phyloP scores from a whole-genome alignment of 2,113 vertebrate genomes.

The Catharus minimus region DNA sequence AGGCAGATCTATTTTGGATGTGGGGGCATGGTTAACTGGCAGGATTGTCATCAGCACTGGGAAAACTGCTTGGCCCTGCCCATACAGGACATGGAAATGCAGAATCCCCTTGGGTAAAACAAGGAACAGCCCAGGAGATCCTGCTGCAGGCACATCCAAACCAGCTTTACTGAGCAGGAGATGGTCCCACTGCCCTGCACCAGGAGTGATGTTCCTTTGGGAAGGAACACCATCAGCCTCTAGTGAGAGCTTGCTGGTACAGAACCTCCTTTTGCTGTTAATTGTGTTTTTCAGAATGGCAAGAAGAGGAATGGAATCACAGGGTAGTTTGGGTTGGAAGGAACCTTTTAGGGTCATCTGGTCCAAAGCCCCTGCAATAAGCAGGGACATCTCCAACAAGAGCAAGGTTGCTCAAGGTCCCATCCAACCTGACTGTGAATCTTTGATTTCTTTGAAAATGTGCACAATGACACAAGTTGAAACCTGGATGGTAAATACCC shows the following conservation, averaged over 20 bases:
- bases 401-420: neutral
- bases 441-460: neutral
- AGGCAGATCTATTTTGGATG: fast-evolving
- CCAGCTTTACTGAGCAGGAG: neutral
- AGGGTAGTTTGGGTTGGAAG: neutral
- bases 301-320: neutral
- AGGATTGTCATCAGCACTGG: neutral
- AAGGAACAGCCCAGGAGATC: neutral
- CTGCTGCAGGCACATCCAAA: neutral
- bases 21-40: neutral
- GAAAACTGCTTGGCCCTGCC: neutral
- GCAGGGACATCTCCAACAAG: neutral
- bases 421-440: neutral
- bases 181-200: neutral
- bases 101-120: neutral
- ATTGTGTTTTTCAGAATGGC: neutral
- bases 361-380: neutral
- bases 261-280: neutral
- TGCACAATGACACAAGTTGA: neutral
- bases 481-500: neutral
- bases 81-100: neutral
- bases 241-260: neutral
- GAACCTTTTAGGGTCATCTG: neutral
- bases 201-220: neutral
- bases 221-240: neutral